Conservation (phyloP, 2,797 vertebrate genomes). For the Galago senegalensis region DNA sequence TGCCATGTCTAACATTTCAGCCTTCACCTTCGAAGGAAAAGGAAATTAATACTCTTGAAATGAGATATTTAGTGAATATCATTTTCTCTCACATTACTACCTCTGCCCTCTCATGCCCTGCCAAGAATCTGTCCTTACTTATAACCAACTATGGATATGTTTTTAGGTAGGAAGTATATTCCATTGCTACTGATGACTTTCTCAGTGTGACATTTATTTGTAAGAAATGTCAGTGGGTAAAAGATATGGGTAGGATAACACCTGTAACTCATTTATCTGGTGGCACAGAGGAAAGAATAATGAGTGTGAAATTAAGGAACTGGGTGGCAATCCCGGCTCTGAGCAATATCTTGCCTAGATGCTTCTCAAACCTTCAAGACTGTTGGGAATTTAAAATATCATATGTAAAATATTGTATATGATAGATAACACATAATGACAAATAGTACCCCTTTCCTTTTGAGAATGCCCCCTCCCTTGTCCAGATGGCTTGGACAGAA, state of each 20-base stretch:
- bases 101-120: not conserved
- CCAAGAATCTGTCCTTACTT: conserved; percentile 39
- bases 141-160: not conserved
- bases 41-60: conserved; percentile 41
- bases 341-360: conserved; percentile 22
- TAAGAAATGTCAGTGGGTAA: not conserved
- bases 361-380: not conserved
- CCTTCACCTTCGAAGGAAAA: conserved; percentile 76
- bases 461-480: not conserved
- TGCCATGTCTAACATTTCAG: conserved; percentile 78
- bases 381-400: not conserved
- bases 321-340: not conserved
- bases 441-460: not conserved
- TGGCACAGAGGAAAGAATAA: not conserved
- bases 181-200: not conserved
- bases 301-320: not conserved
- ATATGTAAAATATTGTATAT: not conserved
- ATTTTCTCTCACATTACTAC: conserved; percentile 5
- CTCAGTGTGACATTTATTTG: not conserved
- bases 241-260: not conserved
- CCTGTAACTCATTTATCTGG: not conserved
- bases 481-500: not conserved
- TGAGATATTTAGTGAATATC: not conserved
- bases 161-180: conserved; percentile 31
- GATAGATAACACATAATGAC: not conserved